These are phyloP conservation scores for Heteractis magnifica DNA, from an alignment of 92 coral and sea anemone species.

Conservation along the genomic window DNA sequence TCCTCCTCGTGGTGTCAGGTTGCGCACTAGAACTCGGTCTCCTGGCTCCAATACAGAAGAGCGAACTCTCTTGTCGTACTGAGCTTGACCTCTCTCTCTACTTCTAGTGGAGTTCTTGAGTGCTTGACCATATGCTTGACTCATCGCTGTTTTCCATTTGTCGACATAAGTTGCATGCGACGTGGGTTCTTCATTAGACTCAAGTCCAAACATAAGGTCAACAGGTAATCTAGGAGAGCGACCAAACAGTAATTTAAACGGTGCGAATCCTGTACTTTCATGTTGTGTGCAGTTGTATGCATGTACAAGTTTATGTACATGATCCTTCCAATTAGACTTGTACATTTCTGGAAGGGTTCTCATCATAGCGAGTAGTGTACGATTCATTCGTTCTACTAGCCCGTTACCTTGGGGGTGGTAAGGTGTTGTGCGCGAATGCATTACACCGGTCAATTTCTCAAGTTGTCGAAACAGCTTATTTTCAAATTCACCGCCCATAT, in stretches of 20 bases:
- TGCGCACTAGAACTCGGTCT: constrained; percentile 45
- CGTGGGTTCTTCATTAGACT: constrained; percentile 6
- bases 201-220: constrained; percentile 23
- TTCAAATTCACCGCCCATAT: constrained; percentile 45
- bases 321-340: constrained; percentile 44
- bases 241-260: constrained; percentile 44
- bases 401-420: constrained; percentile 46
- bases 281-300: constrained; percentile 55
- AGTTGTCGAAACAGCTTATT: constrained; percentile 35
- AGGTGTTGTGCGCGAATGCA: constrained; percentile 45
- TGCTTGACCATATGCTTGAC: constrained; percentile 26
- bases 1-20: constrained; percentile 39
- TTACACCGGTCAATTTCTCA: constrained; percentile 48
- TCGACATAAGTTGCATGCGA: constrained; percentile 20
- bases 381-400: constrained; percentile 36
- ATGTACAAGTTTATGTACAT: constrained; percentile 39
- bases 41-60: constrained; percentile 42
- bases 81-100: constrained; percentile 20
- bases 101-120: constrained; percentile 30
- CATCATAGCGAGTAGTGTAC: constrained; percentile 42
- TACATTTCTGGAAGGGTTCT: constrained; percentile 46
- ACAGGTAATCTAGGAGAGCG: constrained; percentile 47
- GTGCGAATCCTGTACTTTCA: constrained; percentile 49
- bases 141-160: constrained; percentile 45
- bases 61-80: constrained; percentile 37